Evolutionary conservation across 2,113 vertebrate genomes (phyloP), one percentile per base, ranked within the genome.

Genomic region (Circaetus gallicus): DNA sequence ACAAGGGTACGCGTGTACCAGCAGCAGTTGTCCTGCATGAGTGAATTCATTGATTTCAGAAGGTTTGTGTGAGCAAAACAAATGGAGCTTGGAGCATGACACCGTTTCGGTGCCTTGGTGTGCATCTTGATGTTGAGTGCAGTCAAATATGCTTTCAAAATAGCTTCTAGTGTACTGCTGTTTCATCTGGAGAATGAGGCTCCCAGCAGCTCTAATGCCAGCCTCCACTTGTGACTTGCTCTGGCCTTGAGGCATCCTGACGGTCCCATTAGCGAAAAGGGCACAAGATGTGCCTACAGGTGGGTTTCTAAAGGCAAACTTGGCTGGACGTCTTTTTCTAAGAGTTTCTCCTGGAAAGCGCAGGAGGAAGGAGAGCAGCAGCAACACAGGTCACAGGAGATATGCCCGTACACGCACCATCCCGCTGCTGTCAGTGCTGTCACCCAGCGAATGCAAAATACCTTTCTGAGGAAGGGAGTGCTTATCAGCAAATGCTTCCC

Each of bases 11-110:
- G 0, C 3, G 6, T 17, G 31, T 10, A 20, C 62, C 74, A 26
- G 69, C 63, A 66, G 49, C 38, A 20, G 29, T 13, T 0, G 0
- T 40, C 36, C 26, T 2, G 0, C 38, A 2, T 10, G 40, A 61
- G 55, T 29, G 40, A 74, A 86, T 83, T 24, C 29, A 32, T 45
- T 40, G 52, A 81, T 67, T 77, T 76, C 62, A 17, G 52, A 26
- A 43, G 43, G 40, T 36, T 5, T 26, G 70, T 2, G 1, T 7
- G 38, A 79, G n/a, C 22, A 31, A 42, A 89, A 32, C 55, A 31
- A 82, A 76, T 1, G 4, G 58, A 36, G 29, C 43, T 89, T 31
- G 59, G 53, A 53, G 43, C 25, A n/a, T 25, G 56, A 47, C 43
- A 15, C 16, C 1, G 0, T 87, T 70, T 24, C 1, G 3, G 3